phyloP scores from a whole-genome alignment of 2,888 invertebrate genomes.

The Branchellion lobata region DNA sequence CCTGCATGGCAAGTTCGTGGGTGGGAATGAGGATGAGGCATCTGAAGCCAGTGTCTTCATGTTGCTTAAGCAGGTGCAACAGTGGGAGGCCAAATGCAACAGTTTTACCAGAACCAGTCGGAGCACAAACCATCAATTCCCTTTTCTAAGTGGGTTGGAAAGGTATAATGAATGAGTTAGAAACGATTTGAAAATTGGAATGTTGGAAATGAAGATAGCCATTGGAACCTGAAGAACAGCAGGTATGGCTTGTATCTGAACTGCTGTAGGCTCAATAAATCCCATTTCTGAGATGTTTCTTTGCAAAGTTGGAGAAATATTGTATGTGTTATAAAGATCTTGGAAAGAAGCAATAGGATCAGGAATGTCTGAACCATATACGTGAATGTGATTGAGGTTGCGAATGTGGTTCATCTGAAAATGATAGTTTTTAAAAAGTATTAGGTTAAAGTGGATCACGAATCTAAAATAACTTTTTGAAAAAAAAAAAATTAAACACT shows the following conservation, averaged over 20 bases:
- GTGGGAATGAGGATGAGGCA: slow-evolving; percentile 89
- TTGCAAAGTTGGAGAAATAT: slow-evolving; percentile 68
- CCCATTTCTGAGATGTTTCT: slow-evolving; percentile 68
- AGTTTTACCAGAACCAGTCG: slow-evolving; percentile 96
- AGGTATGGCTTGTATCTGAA: slow-evolving; percentile 81
- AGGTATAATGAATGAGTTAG: not conserved
- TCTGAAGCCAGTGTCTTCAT: slow-evolving; percentile 69
- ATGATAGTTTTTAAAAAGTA: not conserved
- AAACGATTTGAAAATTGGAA: not conserved
- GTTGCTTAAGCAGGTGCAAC: slow-evolving; percentile 73
- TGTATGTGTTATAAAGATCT: slow-evolving; percentile 66
- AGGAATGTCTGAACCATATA: slow-evolving; percentile 78
- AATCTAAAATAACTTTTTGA: too few species aligned
- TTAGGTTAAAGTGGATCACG: too few species aligned
- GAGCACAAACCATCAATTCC: slow-evolving; percentile 88
- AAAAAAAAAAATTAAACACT: not conserved
- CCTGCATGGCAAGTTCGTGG: slow-evolving; percentile 88
- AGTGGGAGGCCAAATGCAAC: slow-evolving; percentile 88
- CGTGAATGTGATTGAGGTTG: slow-evolving; percentile 76
- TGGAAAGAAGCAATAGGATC: slow-evolving; percentile 73
- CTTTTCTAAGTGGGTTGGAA: slow-evolving; percentile 66
- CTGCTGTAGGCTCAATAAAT: slow-evolving; percentile 58
- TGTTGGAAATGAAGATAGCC: too few species aligned
- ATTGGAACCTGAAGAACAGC: slow-evolving; percentile 70
- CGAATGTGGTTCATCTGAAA: slow-evolving; percentile 72